A percentile compares a stretch with the other conserved stretches of the same genome.
phyloP scores from a whole-genome alignment of 2,113 vertebrate species.

The Axis porcinus region DNA sequence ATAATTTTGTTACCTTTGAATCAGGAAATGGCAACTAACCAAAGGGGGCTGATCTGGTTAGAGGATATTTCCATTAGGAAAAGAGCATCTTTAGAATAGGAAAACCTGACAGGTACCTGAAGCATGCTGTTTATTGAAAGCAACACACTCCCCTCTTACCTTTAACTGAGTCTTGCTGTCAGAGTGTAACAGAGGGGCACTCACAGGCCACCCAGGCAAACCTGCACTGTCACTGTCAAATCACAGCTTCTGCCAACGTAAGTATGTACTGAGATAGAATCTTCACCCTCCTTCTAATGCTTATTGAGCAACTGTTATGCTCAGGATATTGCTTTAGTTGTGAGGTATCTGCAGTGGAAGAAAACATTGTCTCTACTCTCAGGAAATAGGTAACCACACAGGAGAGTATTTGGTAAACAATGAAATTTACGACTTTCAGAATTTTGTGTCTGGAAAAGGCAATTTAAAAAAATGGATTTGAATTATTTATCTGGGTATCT shows the following conservation, averaged over 20 bases:
- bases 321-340: not conserved
- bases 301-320: not conserved
- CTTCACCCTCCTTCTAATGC: not conserved
- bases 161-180: not conserved
- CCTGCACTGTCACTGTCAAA: accelerated
- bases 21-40: not conserved
- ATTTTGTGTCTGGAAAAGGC: not conserved
- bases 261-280: not conserved
- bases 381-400: not conserved
- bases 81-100: not conserved
- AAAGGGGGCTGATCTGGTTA: not conserved
- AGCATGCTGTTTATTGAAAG: accelerated
- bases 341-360: not conserved
- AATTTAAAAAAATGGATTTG: not conserved
- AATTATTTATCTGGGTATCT: not conserved
- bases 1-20: not conserved
- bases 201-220: not conserved
- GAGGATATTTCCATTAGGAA: not conserved
- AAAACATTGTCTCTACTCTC: not conserved
- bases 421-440: not conserved
- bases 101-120: accelerated
- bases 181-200: not conserved
- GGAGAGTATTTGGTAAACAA: not conserved
- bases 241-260: not conserved
- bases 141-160: not conserved